phyloP scores from a whole-genome alignment of 2,797 vertebrate genomes.

The Xiphorhynchus erythropygius region DNA sequence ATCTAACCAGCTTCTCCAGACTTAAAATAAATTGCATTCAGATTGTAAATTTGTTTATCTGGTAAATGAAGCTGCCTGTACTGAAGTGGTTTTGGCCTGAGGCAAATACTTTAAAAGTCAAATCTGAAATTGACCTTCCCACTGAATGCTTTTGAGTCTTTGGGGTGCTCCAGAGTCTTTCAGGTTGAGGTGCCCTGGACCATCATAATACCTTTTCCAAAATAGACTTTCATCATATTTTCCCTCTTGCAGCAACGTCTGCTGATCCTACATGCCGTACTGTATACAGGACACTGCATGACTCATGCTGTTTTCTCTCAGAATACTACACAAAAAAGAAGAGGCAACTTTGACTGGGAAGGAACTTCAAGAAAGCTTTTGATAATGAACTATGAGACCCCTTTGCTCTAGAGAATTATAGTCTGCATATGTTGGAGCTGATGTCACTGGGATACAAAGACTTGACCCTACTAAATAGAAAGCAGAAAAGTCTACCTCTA shows the following conservation, averaged over 20 bases:
- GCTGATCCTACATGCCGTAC: neutral
- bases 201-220: neutral
- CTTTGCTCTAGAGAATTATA: neutral
- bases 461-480: neutral
- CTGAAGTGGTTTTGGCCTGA: neutral
- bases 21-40: neutral
- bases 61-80: neutral
- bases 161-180: neutral
- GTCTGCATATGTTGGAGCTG: neutral
- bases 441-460: neutral
- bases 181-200: neutral
- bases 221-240: neutral
- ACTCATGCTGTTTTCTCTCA: neutral
- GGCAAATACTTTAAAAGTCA: neutral
- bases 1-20: neutral
- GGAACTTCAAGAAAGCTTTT: neutral
- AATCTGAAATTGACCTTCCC: neutral
- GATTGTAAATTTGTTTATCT: neutral
- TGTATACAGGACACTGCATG: neutral
- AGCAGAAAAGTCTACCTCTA: neutral
- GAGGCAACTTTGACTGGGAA: neutral
- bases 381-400: neutral
- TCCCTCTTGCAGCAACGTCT: neutral
- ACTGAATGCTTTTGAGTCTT: neutral
- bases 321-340: neutral